Percentiles rank a stretch among this genome's conserved stretches.
Evolutionary conservation across 2,888 invertebrate genomes (phyloP).

Genomic region (Hololepta plana): DNA sequence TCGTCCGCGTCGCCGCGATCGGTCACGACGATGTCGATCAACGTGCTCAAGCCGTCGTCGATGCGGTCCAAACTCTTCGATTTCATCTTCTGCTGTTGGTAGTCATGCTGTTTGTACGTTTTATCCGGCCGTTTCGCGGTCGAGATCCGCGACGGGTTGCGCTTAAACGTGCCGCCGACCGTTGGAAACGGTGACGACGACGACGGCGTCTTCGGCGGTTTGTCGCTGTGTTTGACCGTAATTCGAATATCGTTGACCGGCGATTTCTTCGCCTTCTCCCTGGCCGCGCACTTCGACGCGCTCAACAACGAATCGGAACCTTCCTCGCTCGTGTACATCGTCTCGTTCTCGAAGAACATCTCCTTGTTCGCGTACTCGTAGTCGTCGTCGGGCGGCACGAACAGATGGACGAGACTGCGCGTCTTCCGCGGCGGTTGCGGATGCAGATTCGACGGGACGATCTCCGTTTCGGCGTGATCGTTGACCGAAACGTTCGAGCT

Average conservation of each 20-base stretch:
- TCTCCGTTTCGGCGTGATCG: conserved; percentile 41
- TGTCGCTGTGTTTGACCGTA: conserved; percentile 1
- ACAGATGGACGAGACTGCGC: conserved; percentile 50
- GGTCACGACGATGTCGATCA: conserved; percentile 54
- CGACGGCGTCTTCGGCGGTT: no score
- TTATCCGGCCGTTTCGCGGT: conserved; percentile 5
- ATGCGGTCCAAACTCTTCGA: conserved; percentile 64
- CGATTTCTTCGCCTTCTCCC: conserved; percentile 6
- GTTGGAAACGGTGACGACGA: conserved; percentile 4
- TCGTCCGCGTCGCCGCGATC: conserved; percentile 14
- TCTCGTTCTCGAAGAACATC: conserved; percentile 36
- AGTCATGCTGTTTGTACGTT: no score
- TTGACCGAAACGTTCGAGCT: conserved; percentile 21
- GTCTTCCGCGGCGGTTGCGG: conserved; percentile 68
- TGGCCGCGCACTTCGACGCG: conserved; percentile 29
- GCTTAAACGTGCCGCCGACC: conserved; percentile 19
- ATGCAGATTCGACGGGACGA: conserved; percentile 57
- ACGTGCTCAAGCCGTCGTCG: conserved; percentile 49
- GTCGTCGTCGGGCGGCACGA: conserved; percentile 41
- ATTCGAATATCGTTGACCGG: no score
- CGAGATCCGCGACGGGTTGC: conserved; percentile 26
- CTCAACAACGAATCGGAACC: conserved; percentile 54
- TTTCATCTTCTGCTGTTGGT: conserved; percentile 11
- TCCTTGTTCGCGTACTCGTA: conserved; percentile 32
- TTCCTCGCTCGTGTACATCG: conserved; percentile 43